Evolutionary conservation across 1,140 invertebrate species (phyloP).

Genomic region (Drosophila carrolli): DNA sequence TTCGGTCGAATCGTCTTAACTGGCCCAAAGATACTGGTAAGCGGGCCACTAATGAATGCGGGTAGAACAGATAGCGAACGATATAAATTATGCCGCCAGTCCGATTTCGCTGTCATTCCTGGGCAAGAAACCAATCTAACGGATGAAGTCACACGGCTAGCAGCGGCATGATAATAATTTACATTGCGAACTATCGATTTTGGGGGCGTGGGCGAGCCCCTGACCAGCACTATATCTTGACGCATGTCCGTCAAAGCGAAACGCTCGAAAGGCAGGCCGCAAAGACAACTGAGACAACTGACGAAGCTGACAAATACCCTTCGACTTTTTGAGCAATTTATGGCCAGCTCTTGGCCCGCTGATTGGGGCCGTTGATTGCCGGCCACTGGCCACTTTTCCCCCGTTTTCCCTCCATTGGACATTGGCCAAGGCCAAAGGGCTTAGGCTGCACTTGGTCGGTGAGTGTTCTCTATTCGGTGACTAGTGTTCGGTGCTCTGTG

Average conservation of each 20-base stretch:
- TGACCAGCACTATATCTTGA: conserved; percentile 61
- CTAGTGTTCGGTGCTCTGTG: conserved; percentile 28
- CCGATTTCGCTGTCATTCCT: conserved; percentile 44
- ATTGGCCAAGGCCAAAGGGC: conserved; percentile 68
- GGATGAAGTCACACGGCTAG: conserved; percentile 68
- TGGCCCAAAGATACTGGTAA: conserved; percentile 48
- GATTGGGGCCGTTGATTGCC: conserved; percentile 74
- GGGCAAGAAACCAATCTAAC: conserved; percentile 39
- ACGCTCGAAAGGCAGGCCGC: conserved; percentile 35
- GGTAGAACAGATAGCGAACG: conserved; percentile 45
- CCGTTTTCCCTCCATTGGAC: conserved; percentile 17
- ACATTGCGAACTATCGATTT: conserved; percentile 79
- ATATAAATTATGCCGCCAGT: conserved; percentile 71
- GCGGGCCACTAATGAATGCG: conserved; percentile 46
- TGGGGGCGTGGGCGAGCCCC: conserved; percentile 38
- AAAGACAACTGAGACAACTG: conserved; percentile 56
- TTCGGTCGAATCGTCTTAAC: conserved; percentile 32
- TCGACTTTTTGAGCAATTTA: conserved; percentile 78
- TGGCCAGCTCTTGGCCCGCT: conserved; percentile 70
- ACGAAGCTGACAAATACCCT: conserved; percentile 78
- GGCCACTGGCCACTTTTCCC: conserved; percentile 35
- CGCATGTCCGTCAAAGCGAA: conserved; percentile 75
- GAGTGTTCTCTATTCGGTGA: neutral
- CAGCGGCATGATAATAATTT: conserved; percentile 64
- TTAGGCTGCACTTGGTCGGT: conserved; percentile 53